phyloP scores from a whole-genome alignment of 2,888 invertebrate species.

The Andrena flavipes region DNA sequence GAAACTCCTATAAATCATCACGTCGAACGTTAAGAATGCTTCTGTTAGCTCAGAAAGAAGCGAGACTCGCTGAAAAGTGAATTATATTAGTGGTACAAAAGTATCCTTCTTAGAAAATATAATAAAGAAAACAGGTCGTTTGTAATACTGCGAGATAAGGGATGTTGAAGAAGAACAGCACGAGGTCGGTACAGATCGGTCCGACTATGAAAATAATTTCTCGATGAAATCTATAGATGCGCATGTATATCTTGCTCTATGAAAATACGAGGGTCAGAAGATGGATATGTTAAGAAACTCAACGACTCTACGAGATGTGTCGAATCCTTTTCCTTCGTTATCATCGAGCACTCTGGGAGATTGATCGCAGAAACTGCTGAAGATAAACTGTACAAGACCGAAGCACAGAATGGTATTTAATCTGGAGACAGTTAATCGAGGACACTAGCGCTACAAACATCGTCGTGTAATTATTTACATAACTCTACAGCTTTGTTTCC shows the following conservation, averaged over 20 bases:
- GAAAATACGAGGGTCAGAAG: slow-evolving; percentile 67
- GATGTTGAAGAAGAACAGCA: slow-evolving; percentile 25
- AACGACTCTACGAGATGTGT: slow-evolving; percentile 47
- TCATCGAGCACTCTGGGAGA: not conserved
- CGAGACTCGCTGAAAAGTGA: slow-evolving; percentile 19
- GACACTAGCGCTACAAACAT: not conserved
- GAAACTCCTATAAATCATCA: slow-evolving; percentile 44
- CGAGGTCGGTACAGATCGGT: slow-evolving; percentile 38
- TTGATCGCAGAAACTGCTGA: not conserved
- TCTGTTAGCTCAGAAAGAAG: not conserved
- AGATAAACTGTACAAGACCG: not conserved
- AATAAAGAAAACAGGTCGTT: not conserved
- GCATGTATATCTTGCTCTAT: slow-evolving; percentile 49
- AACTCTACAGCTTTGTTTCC: not conserved
- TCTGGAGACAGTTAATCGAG: not conserved
- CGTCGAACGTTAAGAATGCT: slow-evolving; percentile 4
- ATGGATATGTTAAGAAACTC: slow-evolving; percentile 64
- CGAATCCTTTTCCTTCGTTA: slow-evolving; percentile 29
- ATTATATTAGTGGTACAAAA: slow-evolving; percentile 31
- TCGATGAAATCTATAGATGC: slow-evolving; percentile 32
- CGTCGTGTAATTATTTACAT: not conserved
- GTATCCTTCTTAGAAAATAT: not conserved
- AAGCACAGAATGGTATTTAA: too few relatives aligned
- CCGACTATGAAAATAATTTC: slow-evolving; percentile 51
- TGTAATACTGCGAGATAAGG: slow-evolving; percentile 32